These are phyloP conservation scores for Megaleporinus macrocephalus DNA, from an alignment of 2,113 vertebrate species.

Conservation along the genomic window DNA sequence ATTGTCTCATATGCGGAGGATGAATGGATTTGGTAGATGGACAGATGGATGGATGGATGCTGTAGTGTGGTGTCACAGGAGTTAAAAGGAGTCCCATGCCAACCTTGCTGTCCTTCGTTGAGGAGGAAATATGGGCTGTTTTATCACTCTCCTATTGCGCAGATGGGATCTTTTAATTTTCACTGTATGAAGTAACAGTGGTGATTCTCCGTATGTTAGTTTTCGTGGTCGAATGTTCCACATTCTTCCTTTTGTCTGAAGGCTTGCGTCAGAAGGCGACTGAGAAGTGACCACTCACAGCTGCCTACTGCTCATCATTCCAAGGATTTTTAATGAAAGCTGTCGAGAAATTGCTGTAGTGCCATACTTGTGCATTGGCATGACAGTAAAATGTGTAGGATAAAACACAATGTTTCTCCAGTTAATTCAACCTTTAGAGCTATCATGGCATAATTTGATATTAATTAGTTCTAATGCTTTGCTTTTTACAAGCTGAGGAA, in stretches of 20 bases:
- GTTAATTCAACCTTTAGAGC: neutral
- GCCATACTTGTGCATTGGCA: neutral
- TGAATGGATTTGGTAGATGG: slow-evolving; percentile 31
- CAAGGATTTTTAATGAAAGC: neutral
- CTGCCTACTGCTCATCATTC: slow-evolving; percentile 6
- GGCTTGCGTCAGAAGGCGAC: neutral
- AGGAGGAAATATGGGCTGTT: slow-evolving; percentile 45
- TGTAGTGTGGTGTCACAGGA: slow-evolving; percentile 38
- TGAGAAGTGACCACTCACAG: neutral
- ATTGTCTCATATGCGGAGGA: slow-evolving; percentile 9
- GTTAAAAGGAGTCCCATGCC: slow-evolving; percentile 28
- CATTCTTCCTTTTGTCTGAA: neutral
- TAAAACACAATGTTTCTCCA: neutral
- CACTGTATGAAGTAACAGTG: slow-evolving; percentile 48
- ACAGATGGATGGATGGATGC: slow-evolving; percentile 48
- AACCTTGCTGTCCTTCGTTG: slow-evolving; percentile 31
- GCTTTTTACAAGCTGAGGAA: too few relatives aligned
- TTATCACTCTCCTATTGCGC: slow-evolving; percentile 51
- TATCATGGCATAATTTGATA: too few relatives aligned
- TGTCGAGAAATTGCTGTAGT: neutral
- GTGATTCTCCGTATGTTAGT: slow-evolving; percentile 43
- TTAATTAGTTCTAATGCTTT: too few relatives aligned
- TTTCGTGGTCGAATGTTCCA: neutral
- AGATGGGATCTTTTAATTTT: slow-evolving; percentile 56
- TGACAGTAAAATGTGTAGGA: neutral